These are phyloP conservation scores for Mellilla xanthometata DNA, from an alignment of 2,888 invertebrate genomes.

Conservation along the genomic window DNA sequence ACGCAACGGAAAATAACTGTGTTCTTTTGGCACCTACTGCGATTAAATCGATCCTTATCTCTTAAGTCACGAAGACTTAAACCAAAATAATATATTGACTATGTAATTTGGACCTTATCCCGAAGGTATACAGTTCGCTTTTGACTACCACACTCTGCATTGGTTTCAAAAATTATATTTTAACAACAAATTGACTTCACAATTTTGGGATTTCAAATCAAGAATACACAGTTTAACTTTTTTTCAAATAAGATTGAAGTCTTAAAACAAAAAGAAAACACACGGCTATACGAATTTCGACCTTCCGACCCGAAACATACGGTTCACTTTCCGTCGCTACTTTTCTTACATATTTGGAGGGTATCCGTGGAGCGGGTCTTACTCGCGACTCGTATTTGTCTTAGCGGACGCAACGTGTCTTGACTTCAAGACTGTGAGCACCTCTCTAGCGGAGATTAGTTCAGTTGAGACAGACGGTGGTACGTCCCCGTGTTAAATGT, in stretches of 20 bases:
- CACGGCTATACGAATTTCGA: constrained; percentile 5
- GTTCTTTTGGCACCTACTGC: constrained; percentile 18
- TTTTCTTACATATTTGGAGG: constrained; percentile 20
- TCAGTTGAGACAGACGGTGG: constrained; percentile 28
- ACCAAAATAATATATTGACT: too few species aligned
- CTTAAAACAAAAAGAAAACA: too few species aligned
- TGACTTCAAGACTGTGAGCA: constrained; percentile 64
- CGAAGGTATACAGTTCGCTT: too few species aligned
- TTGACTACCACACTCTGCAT: too few species aligned
- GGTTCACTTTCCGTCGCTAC: constrained; percentile 11
- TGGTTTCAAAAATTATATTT: too few species aligned
- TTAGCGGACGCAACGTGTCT: constrained; percentile 62
- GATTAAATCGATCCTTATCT: constrained; percentile 4
- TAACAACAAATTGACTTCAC: too few species aligned
- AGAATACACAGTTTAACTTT: too few species aligned
- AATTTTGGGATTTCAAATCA: too few species aligned
- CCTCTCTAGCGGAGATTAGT: constrained; percentile 35
- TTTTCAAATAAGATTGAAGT: too few species aligned
- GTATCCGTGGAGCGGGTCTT: constrained; percentile 14
- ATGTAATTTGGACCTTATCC: background rate
- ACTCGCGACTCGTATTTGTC: constrained; percentile 44
- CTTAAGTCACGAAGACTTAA: too few species aligned
- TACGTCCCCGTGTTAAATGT: too few species aligned
- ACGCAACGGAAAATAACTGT: constrained; percentile 3
- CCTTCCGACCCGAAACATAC: background rate